Conservation (phyloP, 1,140 invertebrate species). For the Dendroctonus valens region DNA sequence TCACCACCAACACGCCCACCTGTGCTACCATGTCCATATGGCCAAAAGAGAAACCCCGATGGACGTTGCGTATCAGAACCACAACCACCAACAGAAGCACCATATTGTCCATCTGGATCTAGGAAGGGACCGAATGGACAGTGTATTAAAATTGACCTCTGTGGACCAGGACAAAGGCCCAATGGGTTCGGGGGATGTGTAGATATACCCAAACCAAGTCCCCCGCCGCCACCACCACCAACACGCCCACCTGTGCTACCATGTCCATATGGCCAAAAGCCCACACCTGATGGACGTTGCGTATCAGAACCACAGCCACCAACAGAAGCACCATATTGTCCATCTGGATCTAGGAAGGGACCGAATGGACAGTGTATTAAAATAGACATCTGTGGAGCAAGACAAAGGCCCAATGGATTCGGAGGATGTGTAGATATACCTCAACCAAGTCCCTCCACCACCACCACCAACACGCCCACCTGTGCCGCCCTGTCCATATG, state of each 20-base stretch:
- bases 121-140: too few species aligned
- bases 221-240: not conserved
- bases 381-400: too few species aligned
- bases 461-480: too few species aligned
- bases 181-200: constrained; percentile 18
- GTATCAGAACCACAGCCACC: constrained; percentile 20
- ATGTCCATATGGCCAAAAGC: constrained; percentile 31
- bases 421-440: too few species aligned
- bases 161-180: constrained; percentile 1
- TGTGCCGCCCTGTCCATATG: too few species aligned
- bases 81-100: not conserved
- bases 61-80: constrained; percentile 3
- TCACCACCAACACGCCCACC: constrained; percentile 1
- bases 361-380: too few species aligned
- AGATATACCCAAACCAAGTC: constrained; percentile 2
- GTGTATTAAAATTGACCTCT: constrained; percentile 11
- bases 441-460: too few species aligned
- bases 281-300: constrained; percentile 32
- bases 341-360: too few species aligned
- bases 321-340: too few species aligned
- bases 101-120: constrained; percentile 16
- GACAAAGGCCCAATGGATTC: not conserved
- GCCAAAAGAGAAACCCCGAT: not conserved
- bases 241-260: not conserved
- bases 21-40: constrained; percentile 6